Base-by-base conservation (phyloP, 1,140 invertebrate genomes). In the Oreohelix idahoensis region DNA sequence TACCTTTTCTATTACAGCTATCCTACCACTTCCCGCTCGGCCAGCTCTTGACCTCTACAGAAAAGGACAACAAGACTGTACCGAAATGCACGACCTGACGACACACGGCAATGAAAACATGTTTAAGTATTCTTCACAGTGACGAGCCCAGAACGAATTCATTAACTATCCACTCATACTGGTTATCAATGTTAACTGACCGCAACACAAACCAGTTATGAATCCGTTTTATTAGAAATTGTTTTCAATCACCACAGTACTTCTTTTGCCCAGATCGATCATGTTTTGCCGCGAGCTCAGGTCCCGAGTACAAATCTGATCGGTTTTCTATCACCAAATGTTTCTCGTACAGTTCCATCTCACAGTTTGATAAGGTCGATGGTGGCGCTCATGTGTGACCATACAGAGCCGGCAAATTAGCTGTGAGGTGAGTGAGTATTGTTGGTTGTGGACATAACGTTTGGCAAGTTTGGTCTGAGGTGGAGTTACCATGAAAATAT, bases 291-390 rank as follows among this genome's bases (percentile, higher is more conserved):
- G 63, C 63, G 63, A 66, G 63, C 63, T 8, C 63, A 32, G n/a
- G 63, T 58, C 29, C 1, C 29, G 63, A 35, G 29, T 66, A 66
- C 63, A 66, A 66, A 66, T 66, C 63, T 32, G 63, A 66, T 66
- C 29, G 63, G n/a, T 66, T 66, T 66, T 66, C 63, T 35, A 66
- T 66, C 63, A 66, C 63, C 29, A 66, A n/a, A 17, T 32, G n/a
- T 66, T 32, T 32, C 63, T 32, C 17, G 11, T 66, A 66, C 1
- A 32, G 10, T 66, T 66, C 20, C 63, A 10, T 66, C 29, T 66
- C 8, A 66, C 11, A 32, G n/a, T 13, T n/a, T 66, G 63, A 66
- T 66, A 5, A 66, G 29, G n/a, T 66, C 8, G n/a, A 35, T 32
- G 63, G 2, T 17, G 8, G 29, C n/a, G 29, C 63, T 8, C n/a